Conservation (phyloP, 2,113 vertebrate genomes). For the Emydura subglobosa region DNA sequence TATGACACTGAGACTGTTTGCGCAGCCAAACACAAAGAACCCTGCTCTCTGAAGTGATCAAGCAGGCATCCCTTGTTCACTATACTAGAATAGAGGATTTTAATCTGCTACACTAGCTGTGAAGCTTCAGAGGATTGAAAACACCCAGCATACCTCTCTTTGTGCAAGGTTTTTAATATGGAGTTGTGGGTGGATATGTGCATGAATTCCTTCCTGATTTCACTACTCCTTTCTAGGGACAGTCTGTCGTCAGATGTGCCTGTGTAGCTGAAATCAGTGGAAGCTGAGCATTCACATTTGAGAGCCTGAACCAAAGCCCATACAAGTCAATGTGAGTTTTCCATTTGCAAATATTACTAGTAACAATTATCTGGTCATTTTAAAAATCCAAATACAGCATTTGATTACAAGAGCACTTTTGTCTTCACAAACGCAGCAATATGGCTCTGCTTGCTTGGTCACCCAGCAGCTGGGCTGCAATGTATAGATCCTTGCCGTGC, state of each 20-base stretch:
- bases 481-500: not conserved
- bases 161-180: not conserved
- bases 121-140: not conserved
- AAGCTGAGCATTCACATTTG: not conserved
- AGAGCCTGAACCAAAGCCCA: not conserved
- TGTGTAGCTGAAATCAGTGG: not conserved
- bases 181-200: not conserved
- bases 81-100: rapidly evolving
- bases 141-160: not conserved
- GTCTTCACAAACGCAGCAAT: not conserved
- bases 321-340: not conserved
- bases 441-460: not conserved
- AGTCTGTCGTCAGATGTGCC: not conserved
- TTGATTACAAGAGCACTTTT: not conserved
- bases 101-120: rapidly evolving
- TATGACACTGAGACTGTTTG: not conserved
- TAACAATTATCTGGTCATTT: not conserved
- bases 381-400: not conserved
- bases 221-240: not conserved
- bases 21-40: not conserved
- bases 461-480: not conserved
- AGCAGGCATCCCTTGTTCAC: not conserved
- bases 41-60: not conserved
- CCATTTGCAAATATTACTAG: not conserved
- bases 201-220: not conserved